Percentiles rank a stretch among this genome's conserved stretches.
These are phyloP conservation scores for Diphyllodes magnificus DNA, from an alignment of 2,113 vertebrate genomes.

Conservation along the genomic window DNA sequence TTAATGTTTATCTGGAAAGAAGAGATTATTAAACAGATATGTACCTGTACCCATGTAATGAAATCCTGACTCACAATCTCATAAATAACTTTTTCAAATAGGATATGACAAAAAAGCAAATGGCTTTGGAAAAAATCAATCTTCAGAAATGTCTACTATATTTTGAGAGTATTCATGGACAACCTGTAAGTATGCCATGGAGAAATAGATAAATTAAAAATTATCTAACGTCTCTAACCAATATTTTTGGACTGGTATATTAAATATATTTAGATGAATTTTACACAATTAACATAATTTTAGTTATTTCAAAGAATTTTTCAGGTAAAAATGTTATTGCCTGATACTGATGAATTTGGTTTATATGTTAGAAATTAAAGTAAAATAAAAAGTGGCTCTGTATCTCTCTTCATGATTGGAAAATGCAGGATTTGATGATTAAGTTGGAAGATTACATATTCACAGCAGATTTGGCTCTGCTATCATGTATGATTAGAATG, in stretches of 20 bases:
- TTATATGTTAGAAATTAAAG: background rate
- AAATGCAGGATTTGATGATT: background rate
- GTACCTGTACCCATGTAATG: background rate
- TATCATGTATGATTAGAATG: background rate
- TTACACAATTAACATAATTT: background rate
- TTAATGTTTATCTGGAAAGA: background rate
- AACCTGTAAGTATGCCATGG: conserved; percentile 69
- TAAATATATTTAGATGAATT: background rate
- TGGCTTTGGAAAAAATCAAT: conserved; percentile 79
- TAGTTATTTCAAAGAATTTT: background rate
- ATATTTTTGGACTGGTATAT: background rate
- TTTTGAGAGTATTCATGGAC: conserved; percentile 80
- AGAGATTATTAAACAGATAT: background rate
- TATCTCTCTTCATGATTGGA: background rate
- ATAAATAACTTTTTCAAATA: conserved; percentile 64
- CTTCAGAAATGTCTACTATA: conserved; percentile 83
- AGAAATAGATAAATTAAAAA: conserved; percentile 30
- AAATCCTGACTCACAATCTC: conserved; percentile 11
- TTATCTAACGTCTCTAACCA: background rate
- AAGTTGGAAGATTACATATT: background rate
- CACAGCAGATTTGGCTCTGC: background rate
- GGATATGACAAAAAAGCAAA: conserved; percentile 81
- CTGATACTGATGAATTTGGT: background rate
- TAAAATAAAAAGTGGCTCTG: background rate
- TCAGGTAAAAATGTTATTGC: background rate